Percentiles rank a stretch among this genome's conserved stretches.
phyloP scores from a whole-genome alignment of 1,140 invertebrate genomes.

The Drosophila sp. region DNA sequence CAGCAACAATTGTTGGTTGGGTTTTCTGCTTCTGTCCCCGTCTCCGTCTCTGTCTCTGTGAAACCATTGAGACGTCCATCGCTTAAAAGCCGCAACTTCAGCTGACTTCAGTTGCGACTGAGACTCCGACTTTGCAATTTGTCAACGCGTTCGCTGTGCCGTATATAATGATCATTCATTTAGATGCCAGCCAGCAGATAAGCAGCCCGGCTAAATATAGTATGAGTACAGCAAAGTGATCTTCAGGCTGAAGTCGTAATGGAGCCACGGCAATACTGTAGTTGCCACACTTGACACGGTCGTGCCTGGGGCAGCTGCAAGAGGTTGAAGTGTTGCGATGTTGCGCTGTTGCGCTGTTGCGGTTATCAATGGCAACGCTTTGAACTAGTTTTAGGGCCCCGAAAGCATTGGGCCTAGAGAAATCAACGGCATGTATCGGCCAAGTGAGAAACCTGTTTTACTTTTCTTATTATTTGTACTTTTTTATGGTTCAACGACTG shows the following conservation, averaged over 20 bases:
- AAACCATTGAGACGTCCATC: constrained; percentile 73
- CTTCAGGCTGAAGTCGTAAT: constrained; percentile 26
- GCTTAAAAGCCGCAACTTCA: constrained; percentile 36
- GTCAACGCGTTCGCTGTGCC: constrained; percentile 66
- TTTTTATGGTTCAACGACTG: constrained; percentile 67
- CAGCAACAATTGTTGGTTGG: constrained; percentile 5
- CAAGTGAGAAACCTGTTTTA: constrained; percentile 49
- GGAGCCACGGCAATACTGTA: constrained; percentile 19
- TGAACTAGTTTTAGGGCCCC: constrained; percentile 56
- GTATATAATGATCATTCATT: constrained; percentile 77
- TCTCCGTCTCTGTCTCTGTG: no score
- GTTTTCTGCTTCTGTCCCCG: constrained; percentile 43
- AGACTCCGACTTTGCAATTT: constrained; percentile 64
- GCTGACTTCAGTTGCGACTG: constrained; percentile 1
- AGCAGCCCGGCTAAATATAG: constrained; percentile 72
- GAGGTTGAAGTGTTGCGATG: background rate
- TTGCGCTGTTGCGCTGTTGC: background rate
- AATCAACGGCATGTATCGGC: constrained; percentile 21
- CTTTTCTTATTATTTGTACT: background rate
- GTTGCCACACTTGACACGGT: constrained; percentile 49
- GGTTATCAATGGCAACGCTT: constrained; percentile 56
- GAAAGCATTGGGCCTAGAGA: constrained; percentile 36
- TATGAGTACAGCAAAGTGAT: constrained; percentile 20
- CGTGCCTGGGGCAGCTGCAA: constrained; percentile 27
- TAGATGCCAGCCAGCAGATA: constrained; percentile 71